phyloP scores from a whole-genome alignment of 1,140 invertebrate genomes.

The Lordiphosa stackelbergi region DNA sequence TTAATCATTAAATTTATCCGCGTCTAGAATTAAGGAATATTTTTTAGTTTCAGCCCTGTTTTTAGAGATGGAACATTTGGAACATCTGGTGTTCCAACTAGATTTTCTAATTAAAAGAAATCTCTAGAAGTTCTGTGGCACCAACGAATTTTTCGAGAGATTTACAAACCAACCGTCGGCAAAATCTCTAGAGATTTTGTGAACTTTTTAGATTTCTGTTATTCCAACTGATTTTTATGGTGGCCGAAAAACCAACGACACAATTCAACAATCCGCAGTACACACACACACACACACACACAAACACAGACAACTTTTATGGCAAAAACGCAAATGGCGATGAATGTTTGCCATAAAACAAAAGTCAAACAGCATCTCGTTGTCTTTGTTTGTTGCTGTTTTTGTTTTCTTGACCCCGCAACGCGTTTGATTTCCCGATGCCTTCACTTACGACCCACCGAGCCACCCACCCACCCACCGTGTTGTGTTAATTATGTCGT shows the following conservation, averaged over 20 bases:
- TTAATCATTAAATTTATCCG: too few relatives aligned
- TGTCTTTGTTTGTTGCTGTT: slow-evolving; percentile 17
- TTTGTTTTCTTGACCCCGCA: slow-evolving; percentile 34
- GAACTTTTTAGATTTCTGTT: slow-evolving; percentile 19
- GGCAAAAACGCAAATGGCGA: slow-evolving; percentile 66
- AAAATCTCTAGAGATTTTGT: too few relatives aligned
- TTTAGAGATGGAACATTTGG: too few relatives aligned
- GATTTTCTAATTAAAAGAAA: too few relatives aligned
- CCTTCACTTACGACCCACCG: neutral
- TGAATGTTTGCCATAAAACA: slow-evolving; percentile 72
- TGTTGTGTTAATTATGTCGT: slow-evolving; percentile 51
- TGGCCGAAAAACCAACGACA: slow-evolving; percentile 21
- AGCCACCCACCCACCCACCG: neutral
- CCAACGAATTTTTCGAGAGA: too few relatives aligned
- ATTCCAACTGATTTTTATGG: slow-evolving; percentile 61
- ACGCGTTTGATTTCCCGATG: slow-evolving; percentile 25
- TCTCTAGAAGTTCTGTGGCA: too few relatives aligned
- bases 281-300: slow-evolving; percentile 27
- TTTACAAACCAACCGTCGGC: too few relatives aligned
- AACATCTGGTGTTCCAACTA: too few relatives aligned
- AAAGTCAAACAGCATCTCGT: slow-evolving; percentile 58
- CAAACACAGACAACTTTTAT: slow-evolving; percentile 50
- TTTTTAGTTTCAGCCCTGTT: too few relatives aligned
- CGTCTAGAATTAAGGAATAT: too few relatives aligned
- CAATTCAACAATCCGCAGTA: slow-evolving; percentile 18